Percentiles rank a stretch among this genome's conserved stretches.
phyloP scores from a whole-genome alignment of 1,140 invertebrate species.

The Danaus plexippus region DNA sequence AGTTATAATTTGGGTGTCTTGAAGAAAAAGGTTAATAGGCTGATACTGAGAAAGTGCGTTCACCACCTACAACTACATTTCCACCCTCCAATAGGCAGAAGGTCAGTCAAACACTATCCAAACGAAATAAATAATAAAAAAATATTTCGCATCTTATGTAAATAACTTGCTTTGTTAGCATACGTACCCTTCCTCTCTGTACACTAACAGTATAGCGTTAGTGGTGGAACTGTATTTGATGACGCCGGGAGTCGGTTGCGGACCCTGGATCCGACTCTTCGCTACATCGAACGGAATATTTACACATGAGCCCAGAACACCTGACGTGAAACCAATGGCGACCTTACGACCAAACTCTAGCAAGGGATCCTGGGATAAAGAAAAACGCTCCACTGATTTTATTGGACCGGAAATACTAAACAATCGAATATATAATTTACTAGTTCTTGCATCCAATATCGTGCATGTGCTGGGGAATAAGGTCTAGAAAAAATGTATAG shows the following conservation, averaged over 20 bases:
- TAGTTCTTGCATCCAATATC: too few relatives aligned
- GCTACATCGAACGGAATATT: slow-evolving; percentile 98
- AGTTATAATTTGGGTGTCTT: too few relatives aligned
- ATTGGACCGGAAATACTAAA: background rate
- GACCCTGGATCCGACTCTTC: slow-evolving; percentile 94
- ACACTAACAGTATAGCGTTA: slow-evolving; percentile 81
- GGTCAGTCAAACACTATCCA: background rate
- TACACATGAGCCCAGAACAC: slow-evolving; percentile 85
- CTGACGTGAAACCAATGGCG: slow-evolving; percentile 86
- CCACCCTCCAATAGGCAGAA: too few relatives aligned
- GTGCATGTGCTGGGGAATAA: too few relatives aligned
- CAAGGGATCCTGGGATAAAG: slow-evolving; percentile 74
- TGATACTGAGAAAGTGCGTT: too few relatives aligned
- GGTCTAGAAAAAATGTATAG: too few relatives aligned
- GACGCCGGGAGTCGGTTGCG: slow-evolving; percentile 80
- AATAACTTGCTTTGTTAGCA: background rate
- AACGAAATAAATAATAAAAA: background rate
- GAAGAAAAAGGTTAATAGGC: too few relatives aligned
- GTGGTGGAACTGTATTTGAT: slow-evolving; percentile 87
- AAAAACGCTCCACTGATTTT: background rate
- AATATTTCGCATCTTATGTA: background rate
- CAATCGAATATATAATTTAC: background rate
- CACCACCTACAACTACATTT: too few relatives aligned
- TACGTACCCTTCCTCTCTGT: slow-evolving; percentile 88
- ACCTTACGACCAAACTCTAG: slow-evolving; percentile 81